Evolutionary conservation across 1,140 invertebrate species (phyloP).

Genomic region (Drosophila nebulosa): DNA sequence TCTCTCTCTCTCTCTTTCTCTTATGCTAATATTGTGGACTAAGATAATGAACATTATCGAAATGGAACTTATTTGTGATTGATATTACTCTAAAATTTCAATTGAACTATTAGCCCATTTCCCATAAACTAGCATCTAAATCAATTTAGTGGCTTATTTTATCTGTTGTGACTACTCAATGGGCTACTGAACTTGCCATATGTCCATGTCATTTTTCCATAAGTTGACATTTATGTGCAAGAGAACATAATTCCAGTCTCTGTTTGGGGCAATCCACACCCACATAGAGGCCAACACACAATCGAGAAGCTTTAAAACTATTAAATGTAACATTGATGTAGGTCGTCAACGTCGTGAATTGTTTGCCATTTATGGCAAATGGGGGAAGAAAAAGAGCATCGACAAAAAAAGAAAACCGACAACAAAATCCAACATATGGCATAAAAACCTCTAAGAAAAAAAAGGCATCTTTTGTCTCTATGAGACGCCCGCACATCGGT

Average conservation of each 20-base stretch:
- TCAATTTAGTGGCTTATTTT: background rate
- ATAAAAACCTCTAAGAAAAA: conserved; percentile 18
- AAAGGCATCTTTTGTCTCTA: conserved; percentile 51
- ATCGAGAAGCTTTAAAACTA: conserved; percentile 36
- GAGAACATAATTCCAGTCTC: background rate
- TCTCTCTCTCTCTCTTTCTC: no score
- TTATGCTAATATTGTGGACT: no score
- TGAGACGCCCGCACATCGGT: conserved; percentile 33
- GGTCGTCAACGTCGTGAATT: conserved; percentile 51
- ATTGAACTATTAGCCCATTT: background rate
- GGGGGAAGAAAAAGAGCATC: background rate
- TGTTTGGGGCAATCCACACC: conserved; percentile 10
- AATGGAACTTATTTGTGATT: no score
- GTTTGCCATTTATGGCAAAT: conserved; percentile 41
- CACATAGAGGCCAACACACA: conserved; percentile 23
- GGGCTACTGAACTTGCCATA: background rate
- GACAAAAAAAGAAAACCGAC: background rate
- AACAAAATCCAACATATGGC: conserved; percentile 27
- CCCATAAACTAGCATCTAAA: background rate
- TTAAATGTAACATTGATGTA: conserved; percentile 52
- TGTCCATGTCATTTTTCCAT: background rate
- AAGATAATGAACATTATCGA: background rate
- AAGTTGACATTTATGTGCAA: conserved; percentile 2
- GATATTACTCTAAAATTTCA: background rate
- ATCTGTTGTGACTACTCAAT: background rate